phyloP scores from a whole-genome alignment of 1,140 invertebrate genomes.

The Zaprionus lachaisei region DNA sequence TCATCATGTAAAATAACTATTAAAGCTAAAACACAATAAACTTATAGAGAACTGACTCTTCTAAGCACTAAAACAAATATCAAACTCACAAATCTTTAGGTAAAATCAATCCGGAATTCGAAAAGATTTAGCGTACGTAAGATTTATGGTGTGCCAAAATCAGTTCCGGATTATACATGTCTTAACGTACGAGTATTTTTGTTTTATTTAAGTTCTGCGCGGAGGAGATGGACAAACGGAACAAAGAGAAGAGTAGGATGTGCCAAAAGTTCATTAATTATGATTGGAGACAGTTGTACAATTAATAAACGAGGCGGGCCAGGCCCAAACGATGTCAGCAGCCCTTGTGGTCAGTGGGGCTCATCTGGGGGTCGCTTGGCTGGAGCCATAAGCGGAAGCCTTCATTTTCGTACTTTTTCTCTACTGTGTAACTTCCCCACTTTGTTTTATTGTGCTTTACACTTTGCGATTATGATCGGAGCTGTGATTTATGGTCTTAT shows the following conservation, averaged over 20 bases:
- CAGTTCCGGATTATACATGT: slow-evolving; percentile 64
- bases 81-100: background rate
- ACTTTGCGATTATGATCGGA: slow-evolving; percentile 71
- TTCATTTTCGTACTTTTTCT: slow-evolving; percentile 51
- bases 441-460: slow-evolving; percentile 33
- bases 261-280: slow-evolving; percentile 78
- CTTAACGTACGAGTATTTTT: slow-evolving; percentile 33
- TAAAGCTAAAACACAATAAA: background rate
- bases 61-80: background rate
- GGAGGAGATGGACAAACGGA: background rate
- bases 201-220: slow-evolving; percentile 57
- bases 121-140: slow-evolving; percentile 63
- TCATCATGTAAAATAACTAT: background rate
- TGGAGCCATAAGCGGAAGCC: slow-evolving; percentile 31
- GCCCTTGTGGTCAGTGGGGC: slow-evolving; percentile 40
- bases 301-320: slow-evolving; percentile 69
- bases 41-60: background rate
- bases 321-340: slow-evolving; percentile 30
- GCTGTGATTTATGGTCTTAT: slow-evolving; percentile 73
- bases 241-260: slow-evolving; percentile 50
- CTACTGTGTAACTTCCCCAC: slow-evolving; percentile 17
- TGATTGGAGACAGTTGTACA: slow-evolving; percentile 81
- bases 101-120: background rate
- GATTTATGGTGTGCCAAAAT: slow-evolving; percentile 77
- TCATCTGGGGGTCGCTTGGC: slow-evolving; percentile 17